phyloP scores from a whole-genome alignment of 2,888 invertebrate species.

The Octodonta nipae region DNA sequence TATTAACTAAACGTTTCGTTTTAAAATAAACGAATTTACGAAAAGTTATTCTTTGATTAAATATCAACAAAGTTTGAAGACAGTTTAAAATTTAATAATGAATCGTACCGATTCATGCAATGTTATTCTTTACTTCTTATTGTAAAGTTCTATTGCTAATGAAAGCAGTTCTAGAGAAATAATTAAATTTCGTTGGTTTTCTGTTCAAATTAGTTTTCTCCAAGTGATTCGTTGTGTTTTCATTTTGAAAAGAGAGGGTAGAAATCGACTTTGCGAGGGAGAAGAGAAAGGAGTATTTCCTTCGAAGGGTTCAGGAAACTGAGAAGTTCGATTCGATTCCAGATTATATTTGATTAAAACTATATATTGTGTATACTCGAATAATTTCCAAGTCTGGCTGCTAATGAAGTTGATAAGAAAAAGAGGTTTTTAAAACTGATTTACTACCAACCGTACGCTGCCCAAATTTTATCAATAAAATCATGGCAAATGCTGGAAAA shows the following conservation, averaged over 20 bases:
- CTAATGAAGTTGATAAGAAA: no score
- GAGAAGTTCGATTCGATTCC: no score
- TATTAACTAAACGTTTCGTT: conserved; percentile 18
- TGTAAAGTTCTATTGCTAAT: conserved; percentile 32
- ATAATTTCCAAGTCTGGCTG: no score
- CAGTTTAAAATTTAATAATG: conserved; percentile 32
- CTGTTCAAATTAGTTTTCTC: conserved; percentile 29
- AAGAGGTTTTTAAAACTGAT: no score
- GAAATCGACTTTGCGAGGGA: no score
- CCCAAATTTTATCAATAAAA: no score
- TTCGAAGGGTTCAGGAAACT: no score
- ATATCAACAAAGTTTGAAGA: conserved; percentile 31
- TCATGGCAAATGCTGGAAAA: no score
- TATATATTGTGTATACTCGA: no score
- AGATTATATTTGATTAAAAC: no score
- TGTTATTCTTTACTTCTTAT: conserved; percentile 34
- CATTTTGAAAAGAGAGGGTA: conserved; percentile 9
- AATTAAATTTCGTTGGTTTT: conserved; percentile 32
- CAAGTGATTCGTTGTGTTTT: conserved; percentile 23
- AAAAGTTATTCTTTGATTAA: conserved; percentile 29
- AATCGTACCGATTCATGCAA: conserved; percentile 30
- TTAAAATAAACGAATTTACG: conserved; percentile 25
- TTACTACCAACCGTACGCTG: no score
- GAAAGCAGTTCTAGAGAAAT: conserved; percentile 30
- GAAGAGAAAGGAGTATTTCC: no score